Evolutionary conservation across 2,113 vertebrate species (phyloP), one percentile per base, ranked within the genome.

Genomic region (Calidris pygmaea): DNA sequence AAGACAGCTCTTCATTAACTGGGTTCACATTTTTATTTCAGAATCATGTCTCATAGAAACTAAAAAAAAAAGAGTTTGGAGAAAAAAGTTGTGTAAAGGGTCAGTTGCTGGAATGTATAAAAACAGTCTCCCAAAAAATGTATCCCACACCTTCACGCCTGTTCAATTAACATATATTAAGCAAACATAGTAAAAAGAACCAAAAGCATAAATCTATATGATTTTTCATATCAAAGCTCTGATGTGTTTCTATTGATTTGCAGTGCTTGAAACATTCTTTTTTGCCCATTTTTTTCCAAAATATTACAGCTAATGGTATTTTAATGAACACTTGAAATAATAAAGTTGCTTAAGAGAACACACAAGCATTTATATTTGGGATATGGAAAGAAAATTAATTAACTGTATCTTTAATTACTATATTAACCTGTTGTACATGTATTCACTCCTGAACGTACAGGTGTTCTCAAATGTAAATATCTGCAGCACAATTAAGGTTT

Each of bases 271-370:
- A 98, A 97, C 92, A 95, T 86, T 93, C 72, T 94, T 97, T 97
- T 96, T 81, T 70, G 32, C 65, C 73, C 27, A 47, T 74, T 83
- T 90, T 93, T 93, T 89, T 80, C 80, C 87, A 87, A 96, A 93
- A 96, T 97, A 94, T 85, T 92, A 95, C 78, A 95, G 65, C 52
- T 95, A 89, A 63, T 88, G 41, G 41, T 97, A 97, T 97, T 96
- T 97, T 98, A 98, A 98, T 97, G 96, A 98, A 96, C 90, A 97
- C 66, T 83, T 95, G 84, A 94, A 95, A 90, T 91, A 96, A 91
- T 88, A 56, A 91, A 92, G 84, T 86, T 92, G 94, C 90, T 97
- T 93, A 93, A 96, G 84, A 82, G 68, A 95, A 85, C 85, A 85
- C 66, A 91, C 22, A 93, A 80, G 73, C 77, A 95, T 96, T 96